phyloP scores from a whole-genome alignment of 2,888 invertebrate species.

The Catocala fraxini region DNA sequence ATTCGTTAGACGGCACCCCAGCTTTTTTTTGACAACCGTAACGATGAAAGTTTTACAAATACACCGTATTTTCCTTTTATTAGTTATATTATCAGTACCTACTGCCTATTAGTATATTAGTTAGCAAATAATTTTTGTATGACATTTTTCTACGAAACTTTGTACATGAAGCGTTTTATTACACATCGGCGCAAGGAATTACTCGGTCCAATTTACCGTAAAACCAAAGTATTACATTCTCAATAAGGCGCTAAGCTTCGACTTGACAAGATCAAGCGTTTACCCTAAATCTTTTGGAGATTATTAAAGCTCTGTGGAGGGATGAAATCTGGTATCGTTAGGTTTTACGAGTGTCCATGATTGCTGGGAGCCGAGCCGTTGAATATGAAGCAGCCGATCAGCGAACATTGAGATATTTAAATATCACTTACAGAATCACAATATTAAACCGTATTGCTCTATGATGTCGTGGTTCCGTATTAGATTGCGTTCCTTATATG shows the following conservation, averaged over 20 bases:
- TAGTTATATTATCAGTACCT: background rate
- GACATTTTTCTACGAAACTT: too few species aligned
- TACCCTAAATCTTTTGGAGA: conserved; percentile 53
- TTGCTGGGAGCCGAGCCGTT: conserved; percentile 48
- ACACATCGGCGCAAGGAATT: background rate
- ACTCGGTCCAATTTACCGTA: conserved; percentile 20
- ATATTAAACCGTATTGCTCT: conserved; percentile 9
- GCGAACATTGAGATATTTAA: conserved; percentile 39
- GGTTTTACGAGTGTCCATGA: conserved; percentile 63
- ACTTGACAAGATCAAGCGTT: conserved; percentile 53
- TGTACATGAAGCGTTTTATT: background rate
- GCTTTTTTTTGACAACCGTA: conserved; percentile 10
- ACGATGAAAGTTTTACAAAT: conserved; percentile 8
- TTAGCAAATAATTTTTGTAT: background rate
- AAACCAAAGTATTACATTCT: conserved; percentile 38
- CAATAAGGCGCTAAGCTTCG: conserved; percentile 50
- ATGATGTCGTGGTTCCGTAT: background rate
- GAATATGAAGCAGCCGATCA: conserved; percentile 54
- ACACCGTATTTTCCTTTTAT: background rate
- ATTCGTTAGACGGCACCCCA: conserved; percentile 10
- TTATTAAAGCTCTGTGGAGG: conserved; percentile 57
- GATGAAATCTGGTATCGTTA: conserved; percentile 61
- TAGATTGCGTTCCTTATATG: background rate
- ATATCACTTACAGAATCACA: conserved; percentile 31
- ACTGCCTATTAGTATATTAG: background rate